Percentiles rank a stretch among this genome's conserved stretches.
Evolutionary conservation across 2,888 invertebrate genomes (phyloP).

Genomic region (Ichneumon xanthorius): DNA sequence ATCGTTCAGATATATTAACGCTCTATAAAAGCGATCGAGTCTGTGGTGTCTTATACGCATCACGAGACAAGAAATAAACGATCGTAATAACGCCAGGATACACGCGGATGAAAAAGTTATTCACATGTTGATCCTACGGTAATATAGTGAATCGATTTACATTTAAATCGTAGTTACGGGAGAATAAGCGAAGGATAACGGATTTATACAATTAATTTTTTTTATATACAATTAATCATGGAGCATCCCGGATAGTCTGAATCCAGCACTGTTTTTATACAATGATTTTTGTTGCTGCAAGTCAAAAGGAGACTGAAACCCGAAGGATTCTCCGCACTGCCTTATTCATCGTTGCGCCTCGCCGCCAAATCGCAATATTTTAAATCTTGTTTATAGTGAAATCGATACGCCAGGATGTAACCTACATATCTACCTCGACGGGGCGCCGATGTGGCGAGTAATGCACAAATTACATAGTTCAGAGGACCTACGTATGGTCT

Average conservation of each 20-base stretch:
- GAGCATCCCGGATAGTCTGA: not conserved
- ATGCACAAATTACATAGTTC: too few species aligned
- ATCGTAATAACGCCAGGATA: constrained; percentile 54
- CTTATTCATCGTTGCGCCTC: not conserved
- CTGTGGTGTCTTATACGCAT: not conserved
- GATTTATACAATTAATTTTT: constrained; percentile 43
- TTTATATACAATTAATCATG: constrained; percentile 23
- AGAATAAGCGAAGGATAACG: constrained; percentile 23
- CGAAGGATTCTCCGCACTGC: not conserved
- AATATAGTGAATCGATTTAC: constrained; percentile 33
- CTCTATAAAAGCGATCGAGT: constrained; percentile 38
- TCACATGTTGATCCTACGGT: constrained; percentile 31
- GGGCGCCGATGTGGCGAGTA: too few species aligned
- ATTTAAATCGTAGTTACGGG: constrained; percentile 36
- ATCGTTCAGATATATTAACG: constrained; percentile 69
- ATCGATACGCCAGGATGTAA: too few species aligned
- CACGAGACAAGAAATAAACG: constrained; percentile 33
- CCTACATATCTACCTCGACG: too few species aligned
- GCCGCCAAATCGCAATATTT: too few species aligned
- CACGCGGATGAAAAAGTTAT: constrained; percentile 43
- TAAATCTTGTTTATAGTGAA: too few species aligned
- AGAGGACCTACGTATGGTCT: not conserved
- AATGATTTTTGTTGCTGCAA: not conserved
- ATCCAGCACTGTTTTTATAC: not conserved
- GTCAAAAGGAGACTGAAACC: not conserved